phyloP scores from a whole-genome alignment of 2,888 invertebrate genomes.

The Eilema sororculum region DNA sequence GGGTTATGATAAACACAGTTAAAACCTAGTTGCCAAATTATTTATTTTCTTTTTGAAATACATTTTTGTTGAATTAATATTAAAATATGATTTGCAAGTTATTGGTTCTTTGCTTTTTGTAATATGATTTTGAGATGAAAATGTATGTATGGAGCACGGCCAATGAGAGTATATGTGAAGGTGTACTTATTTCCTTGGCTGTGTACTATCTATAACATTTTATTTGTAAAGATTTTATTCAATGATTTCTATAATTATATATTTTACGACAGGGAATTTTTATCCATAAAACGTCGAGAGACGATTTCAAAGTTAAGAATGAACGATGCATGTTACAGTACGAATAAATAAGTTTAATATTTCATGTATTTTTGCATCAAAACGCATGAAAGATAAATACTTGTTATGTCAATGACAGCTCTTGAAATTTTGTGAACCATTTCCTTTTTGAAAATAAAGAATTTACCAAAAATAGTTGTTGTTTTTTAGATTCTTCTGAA shows the following conservation, averaged over 20 bases:
- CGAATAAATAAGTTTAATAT: constrained; percentile 50
- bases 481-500: too few relatives aligned
- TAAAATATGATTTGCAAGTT: constrained; percentile 7
- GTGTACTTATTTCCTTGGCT: too few relatives aligned
- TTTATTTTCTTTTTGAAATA: neutral
- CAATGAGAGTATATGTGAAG: too few relatives aligned
- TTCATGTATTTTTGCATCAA: constrained; percentile 47
- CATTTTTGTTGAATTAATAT: constrained; percentile 2
- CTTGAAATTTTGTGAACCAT: constrained; percentile 71
- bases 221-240: constrained; percentile 9
- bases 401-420: constrained; percentile 71
- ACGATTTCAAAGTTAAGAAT: constrained; percentile 13
- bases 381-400: constrained; percentile 53
- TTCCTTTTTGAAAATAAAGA: constrained; percentile 76
- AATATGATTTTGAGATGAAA: neutral
- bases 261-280: constrained; percentile 27
- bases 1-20: too few relatives aligned
- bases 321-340: constrained; percentile 22
- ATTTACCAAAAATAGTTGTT: constrained; percentile 64
- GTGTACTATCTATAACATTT: neutral
- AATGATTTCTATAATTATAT: constrained; percentile 17
- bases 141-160: neutral
- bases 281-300: neutral
- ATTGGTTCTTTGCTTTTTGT: constrained; percentile 7
- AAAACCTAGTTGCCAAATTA: neutral